A percentile compares a stretch with the other conserved stretches of the same genome.
Conservation (phyloP, 2,113 vertebrate species). For the Upupa epops region DNA sequence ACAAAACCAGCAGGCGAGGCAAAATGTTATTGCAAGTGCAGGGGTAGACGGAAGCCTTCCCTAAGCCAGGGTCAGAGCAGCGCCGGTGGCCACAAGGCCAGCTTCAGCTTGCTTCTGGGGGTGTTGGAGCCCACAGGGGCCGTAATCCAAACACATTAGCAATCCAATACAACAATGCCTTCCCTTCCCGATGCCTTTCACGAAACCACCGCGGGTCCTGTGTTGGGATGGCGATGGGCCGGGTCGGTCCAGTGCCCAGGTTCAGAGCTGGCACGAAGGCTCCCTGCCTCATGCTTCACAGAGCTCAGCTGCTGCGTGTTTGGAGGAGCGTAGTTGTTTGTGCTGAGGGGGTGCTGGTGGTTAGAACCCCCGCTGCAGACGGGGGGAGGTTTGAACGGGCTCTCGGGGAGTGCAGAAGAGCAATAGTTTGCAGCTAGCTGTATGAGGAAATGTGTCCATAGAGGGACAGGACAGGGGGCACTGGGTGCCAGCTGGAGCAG, state of each 20-base stretch:
- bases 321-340: conserved; percentile 3
- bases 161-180: conserved; percentile 52
- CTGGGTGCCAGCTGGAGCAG: too few relatives aligned
- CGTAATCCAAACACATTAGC: conserved; percentile 49
- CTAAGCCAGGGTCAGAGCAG: conserved; percentile 34
- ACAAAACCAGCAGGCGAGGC: conserved; percentile 29
- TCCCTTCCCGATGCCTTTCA: conserved; percentile 1
- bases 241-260: conserved; percentile 25
- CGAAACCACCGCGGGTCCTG: conserved; percentile 61
- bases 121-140: conserved; percentile 26
- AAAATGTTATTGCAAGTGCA: conserved; percentile 27
- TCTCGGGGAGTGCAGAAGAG: neutral
- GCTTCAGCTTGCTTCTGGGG: conserved; percentile 58
- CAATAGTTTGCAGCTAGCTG: neutral
- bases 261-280: neutral
- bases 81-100: conserved; percentile 45
- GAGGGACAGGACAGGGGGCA: too few relatives aligned
- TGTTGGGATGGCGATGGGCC: neutral
- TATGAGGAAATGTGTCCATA: neutral
- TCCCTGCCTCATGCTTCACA: neutral
- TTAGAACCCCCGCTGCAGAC: conserved; percentile 2
- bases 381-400: neutral
- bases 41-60: conserved; percentile 16
- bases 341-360: neutral
- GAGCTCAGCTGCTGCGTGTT: neutral